A percentile compares a stretch with the other conserved stretches of the same genome.
phyloP scores from a whole-genome alignment of 2,888 invertebrate species.

The Branchipolynoe longqiensis region DNA sequence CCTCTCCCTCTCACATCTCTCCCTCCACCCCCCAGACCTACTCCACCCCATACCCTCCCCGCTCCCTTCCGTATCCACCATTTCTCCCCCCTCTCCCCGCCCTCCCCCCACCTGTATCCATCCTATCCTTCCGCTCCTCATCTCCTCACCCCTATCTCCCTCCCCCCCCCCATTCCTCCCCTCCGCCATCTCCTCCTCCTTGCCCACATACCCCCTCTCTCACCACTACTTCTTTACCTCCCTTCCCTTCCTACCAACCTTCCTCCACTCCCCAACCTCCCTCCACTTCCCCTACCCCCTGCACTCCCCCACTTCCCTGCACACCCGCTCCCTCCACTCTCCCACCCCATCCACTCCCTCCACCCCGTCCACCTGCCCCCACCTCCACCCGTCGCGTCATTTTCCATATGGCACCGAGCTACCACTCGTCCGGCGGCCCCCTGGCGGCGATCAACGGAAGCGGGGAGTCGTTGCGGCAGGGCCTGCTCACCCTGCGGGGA shows the following conservation, averaged over 20 bases:
- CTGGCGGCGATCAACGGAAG: not conserved
- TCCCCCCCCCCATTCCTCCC: not conserved
- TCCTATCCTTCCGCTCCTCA: not conserved
- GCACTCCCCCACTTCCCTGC: not conserved
- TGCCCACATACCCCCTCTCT: not conserved
- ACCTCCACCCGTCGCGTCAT: not conserved
- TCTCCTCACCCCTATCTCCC: not conserved
- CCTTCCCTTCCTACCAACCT: not conserved
- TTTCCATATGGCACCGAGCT: constrained; percentile 25
- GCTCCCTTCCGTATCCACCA: not conserved
- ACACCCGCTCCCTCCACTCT: no score
- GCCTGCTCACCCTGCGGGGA: constrained; percentile 41
- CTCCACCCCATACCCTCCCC: not conserved
- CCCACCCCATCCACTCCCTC: not conserved
- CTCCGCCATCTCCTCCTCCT: not conserved
- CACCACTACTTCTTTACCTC: not conserved
- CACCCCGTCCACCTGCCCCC: no score
- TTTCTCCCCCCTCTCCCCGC: not conserved
- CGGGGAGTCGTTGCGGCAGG: not conserved
- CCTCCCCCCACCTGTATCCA: not conserved
- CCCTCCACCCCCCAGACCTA: not conserved
- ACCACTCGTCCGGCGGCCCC: not conserved
- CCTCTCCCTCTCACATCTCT: not conserved
- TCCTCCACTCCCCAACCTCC: not conserved
- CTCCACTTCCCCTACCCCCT: not conserved